Conservation (phyloP, 2,113 vertebrate species). For the Arvicanthis niloticus region DNA sequence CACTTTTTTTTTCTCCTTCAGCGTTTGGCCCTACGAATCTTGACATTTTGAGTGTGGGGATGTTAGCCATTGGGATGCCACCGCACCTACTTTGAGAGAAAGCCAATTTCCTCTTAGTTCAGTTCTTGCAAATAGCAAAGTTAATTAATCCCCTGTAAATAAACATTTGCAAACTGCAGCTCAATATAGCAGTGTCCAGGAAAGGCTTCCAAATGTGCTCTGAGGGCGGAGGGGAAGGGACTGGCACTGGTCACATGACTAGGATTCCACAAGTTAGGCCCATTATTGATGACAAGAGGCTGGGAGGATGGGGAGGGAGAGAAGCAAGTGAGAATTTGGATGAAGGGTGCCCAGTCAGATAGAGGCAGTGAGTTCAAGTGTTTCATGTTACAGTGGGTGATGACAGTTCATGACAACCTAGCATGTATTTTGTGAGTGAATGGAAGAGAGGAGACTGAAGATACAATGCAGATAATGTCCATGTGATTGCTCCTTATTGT, state of each 20-base stretch:
- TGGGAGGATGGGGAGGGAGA: too few relatives aligned
- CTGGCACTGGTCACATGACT: conserved; percentile 15
- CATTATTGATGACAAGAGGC: not conserved
- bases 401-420: too few relatives aligned
- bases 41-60: conserved; percentile 56
- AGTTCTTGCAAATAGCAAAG: conserved; percentile 73
- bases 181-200: conserved; percentile 71
- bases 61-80: conserved; percentile 42
- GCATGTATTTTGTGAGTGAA: not conserved
- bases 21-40: conserved; percentile 43
- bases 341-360: not conserved
- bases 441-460: not conserved
- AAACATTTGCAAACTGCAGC: conserved; percentile 72
- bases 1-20: not conserved
- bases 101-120: conserved; percentile 61
- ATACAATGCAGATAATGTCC: not conserved
- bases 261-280: conserved; percentile 65
- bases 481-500: too few relatives aligned
- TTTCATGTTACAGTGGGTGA: fast-evolving
- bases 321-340: fast-evolving
- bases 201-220: conserved; percentile 54
- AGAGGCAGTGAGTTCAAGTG: not conserved
- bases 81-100: not conserved
- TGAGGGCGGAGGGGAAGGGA: conserved; percentile 60
- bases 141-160: conserved; percentile 67